Evolutionary conservation across 2,797 vertebrate species (phyloP).

Genomic region (Myiothlypis chrysogaster): DNA sequence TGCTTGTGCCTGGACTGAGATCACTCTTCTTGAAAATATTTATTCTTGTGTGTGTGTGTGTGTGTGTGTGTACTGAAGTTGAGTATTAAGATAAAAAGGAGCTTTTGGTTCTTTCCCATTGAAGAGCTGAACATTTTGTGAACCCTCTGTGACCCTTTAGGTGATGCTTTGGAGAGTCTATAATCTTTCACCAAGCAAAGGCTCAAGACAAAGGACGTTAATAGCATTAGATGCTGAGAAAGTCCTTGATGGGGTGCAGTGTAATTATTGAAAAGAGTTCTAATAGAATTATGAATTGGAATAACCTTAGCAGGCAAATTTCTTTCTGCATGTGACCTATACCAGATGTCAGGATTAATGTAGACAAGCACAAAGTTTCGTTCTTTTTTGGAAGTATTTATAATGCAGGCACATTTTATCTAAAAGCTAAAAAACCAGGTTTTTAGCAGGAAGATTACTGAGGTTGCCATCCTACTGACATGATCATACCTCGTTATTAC

Average conservation of each 20-base stretch:
- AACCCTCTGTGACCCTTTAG: not conserved
- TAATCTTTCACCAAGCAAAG: not conserved
- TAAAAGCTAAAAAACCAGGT: not conserved
- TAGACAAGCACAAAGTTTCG: not conserved
- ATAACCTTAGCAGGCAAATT: not conserved
- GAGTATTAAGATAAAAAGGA: conserved; percentile 5
- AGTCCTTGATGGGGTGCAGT: not conserved
- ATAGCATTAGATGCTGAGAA: not conserved
- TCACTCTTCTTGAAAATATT: not conserved
- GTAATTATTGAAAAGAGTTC: not conserved
- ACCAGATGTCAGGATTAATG: not conserved
- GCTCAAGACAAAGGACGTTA: not conserved
- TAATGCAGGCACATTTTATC: not conserved
- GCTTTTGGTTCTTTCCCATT: not conserved
- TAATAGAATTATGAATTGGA: not conserved
- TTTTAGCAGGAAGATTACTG: conserved; percentile 5
- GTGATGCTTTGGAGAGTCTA: not conserved
- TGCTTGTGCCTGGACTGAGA: not conserved
- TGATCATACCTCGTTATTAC: not conserved
- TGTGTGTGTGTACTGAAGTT: not conserved
- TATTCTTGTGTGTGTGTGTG: not conserved
- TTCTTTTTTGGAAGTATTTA: conserved; percentile 18
- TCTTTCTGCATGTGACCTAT: not conserved
- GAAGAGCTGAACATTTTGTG: not conserved
- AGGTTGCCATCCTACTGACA: not conserved